Conservation (phyloP, 2,888 invertebrate species). For the Diploptera punctata region DNA sequence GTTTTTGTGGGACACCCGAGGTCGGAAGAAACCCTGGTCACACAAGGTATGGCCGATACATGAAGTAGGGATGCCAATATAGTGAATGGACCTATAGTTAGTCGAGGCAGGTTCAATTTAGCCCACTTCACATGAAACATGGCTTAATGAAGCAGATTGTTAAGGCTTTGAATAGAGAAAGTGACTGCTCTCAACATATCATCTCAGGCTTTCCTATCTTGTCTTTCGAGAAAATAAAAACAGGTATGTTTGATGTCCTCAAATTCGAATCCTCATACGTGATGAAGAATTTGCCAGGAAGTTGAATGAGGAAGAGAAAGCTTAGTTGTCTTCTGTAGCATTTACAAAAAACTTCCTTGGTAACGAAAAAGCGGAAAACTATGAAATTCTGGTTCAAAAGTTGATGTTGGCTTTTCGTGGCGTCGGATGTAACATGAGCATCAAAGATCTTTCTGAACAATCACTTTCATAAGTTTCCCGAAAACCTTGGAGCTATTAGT, state of each 20-base stretch:
- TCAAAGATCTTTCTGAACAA: no score
- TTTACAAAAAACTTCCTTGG: neutral
- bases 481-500: no score
- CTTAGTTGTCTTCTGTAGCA: neutral
- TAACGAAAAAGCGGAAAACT: neutral
- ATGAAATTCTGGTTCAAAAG: neutral
- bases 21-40: neutral
- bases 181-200: neutral
- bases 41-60: neutral
- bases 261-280: neutral
- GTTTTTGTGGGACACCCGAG: no score
- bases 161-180: no score
- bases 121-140: neutral
- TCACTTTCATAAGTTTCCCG: no score
- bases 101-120: neutral
- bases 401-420: neutral
- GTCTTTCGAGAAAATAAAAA: conserved; percentile 15
- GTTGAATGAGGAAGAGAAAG: neutral
- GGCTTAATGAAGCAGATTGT: no score
- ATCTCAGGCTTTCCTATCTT: conserved; percentile 8
- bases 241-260: conserved; percentile 9
- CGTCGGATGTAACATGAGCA: neutral
- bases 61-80: neutral
- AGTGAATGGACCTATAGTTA: conserved; percentile 14
- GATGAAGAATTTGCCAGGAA: no score